phyloP scores from a whole-genome alignment of 2,113 vertebrate species.

The Oophaga pumilio region DNA sequence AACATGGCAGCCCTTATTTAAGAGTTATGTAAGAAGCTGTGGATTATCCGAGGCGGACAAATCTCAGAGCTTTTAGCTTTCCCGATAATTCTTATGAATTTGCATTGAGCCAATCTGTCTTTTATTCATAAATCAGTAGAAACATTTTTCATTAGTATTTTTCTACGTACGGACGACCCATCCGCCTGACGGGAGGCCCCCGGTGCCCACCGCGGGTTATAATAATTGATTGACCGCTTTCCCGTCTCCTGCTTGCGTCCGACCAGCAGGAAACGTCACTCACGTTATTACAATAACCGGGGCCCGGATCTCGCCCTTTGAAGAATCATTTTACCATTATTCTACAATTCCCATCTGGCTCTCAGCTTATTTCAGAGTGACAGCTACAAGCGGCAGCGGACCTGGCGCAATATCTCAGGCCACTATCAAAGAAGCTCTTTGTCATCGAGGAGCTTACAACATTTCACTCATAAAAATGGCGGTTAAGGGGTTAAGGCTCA shows the following conservation, averaged over 20 bases:
- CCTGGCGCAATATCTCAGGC: constrained; percentile 41
- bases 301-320: constrained; percentile 25
- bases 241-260: neutral
- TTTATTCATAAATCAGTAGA: neutral
- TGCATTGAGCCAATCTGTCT: neutral
- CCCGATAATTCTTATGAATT: neutral
- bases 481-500: constrained; percentile 51
- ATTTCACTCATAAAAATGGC: constrained; percentile 47
- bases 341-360: constrained; percentile 24
- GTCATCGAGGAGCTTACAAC: constrained; percentile 24
- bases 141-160: neutral
- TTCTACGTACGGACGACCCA: too few species aligned
- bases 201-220: neutral
- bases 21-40: neutral
- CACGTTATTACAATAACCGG: constrained; percentile 32
- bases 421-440: constrained; percentile 42
- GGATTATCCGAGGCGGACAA: neutral
- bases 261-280: constrained; percentile 37
- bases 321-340: constrained; percentile 30
- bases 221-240: constrained; percentile 19
- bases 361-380: constrained; percentile 11
- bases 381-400: constrained; percentile 28
- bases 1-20: too few species aligned
- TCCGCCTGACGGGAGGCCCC: neutral
- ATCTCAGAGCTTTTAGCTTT: neutral